phyloP scores from a whole-genome alignment of 2,797 vertebrate species.

The Chaetodon trifasciatus region DNA sequence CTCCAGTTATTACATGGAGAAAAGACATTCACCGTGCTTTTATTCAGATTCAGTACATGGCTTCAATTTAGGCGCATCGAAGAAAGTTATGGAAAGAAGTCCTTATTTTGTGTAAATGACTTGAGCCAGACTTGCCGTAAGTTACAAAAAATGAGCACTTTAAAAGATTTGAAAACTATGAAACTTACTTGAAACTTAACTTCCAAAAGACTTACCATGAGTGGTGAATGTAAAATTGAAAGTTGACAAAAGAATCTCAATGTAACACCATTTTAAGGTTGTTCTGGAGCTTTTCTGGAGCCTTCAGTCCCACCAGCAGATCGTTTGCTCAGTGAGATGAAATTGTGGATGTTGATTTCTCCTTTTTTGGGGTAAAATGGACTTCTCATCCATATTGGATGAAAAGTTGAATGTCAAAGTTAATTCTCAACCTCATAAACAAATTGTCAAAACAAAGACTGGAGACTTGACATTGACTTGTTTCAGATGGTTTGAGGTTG shows the following conservation, averaged over 20 bases:
- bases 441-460: not conserved
- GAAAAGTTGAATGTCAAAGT: not conserved
- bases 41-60: not conserved
- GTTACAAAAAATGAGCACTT: not conserved
- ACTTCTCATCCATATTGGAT: not conserved
- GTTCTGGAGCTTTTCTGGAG: not conserved
- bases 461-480: not conserved
- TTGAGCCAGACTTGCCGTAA: not conserved
- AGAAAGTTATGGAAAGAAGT: not conserved
- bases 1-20: not conserved
- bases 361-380: not conserved
- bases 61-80: not conserved
- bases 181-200: not conserved
- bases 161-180: conserved; percentile 16
- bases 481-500: not conserved
- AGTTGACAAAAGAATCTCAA: not conserved
- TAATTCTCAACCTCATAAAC: not conserved
- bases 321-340: not conserved
- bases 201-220: not conserved
- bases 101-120: conserved; percentile 8
- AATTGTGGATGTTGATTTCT: not conserved
- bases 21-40: conserved; percentile 2
- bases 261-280: not conserved
- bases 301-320: not conserved
- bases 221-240: not conserved